Base-by-base conservation (phyloP, 1,140 invertebrate genomes). In the Oppia nitens region DNA sequence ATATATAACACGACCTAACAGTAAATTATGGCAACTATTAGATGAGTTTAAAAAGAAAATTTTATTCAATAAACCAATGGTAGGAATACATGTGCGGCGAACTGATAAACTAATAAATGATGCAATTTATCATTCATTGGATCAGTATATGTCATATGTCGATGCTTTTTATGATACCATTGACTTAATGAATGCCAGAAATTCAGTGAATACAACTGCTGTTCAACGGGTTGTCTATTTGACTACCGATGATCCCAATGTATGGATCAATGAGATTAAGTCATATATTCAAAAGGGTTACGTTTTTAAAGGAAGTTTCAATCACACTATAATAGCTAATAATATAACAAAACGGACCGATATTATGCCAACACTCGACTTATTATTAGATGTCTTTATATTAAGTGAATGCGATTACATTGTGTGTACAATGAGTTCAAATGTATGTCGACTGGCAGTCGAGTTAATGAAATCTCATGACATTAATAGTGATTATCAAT, bases 31-130 rank as follows among this genome's bases (percentile, higher is more conserved):
- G n/a, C n/a, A n/a, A n/a, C n/a, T n/a, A n/a, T n/a, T n/a, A n/a
- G n/a, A n/a, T n/a, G n/a, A n/a, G n/a, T n/a, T n/a, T n/a, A n/a
- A n/a, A n/a, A n/a, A n/a, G n/a, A n/a, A n/a, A n/a, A n/a, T n/a
- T n/a, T n/a, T n/a, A n/a, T n/a, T n/a, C n/a, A n/a, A n/a, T n/a
- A n/a, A n/a, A n/a, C n/a, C n/a, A n/a, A n/a, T n/a, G n/a, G n/a
- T n/a, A n/a, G n/a, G 91, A 4, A 26, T 99, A 28, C 95, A 99
- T 72, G 83, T 99, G 17, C 75, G 95, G 28, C 76, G 95, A 59
- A 99, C 95, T 0, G 95, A 99, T 71, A 98, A 99, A 79, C 85
- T 99, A 23, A 93, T 91, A 17, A 94, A 91, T 1, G 95, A 98
- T 75, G 95, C 95, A 3, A 85, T 89, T 4, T 97, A 85, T 72